Evolutionary conservation across 2,888 invertebrate species (phyloP).

Genomic region (Oxycera nigricornis): DNA sequence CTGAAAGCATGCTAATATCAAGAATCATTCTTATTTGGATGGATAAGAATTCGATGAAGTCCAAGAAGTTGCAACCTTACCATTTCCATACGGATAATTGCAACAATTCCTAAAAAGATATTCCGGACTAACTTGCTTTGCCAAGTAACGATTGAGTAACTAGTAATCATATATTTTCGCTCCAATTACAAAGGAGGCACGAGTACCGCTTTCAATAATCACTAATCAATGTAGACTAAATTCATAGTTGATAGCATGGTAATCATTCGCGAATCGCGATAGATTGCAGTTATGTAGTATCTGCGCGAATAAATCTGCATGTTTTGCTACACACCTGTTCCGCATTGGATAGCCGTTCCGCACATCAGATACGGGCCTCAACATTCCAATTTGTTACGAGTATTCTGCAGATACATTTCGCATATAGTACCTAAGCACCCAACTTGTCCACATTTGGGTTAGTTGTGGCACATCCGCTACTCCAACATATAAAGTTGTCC

Average conservation of each 20-base stretch:
- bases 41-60: too few relatives aligned
- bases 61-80: too few relatives aligned
- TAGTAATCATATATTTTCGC: too few relatives aligned
- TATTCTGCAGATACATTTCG: background rate
- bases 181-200: background rate
- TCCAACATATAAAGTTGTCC: conserved; percentile 26
- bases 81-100: too few relatives aligned
- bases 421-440: background rate
- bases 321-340: background rate
- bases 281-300: background rate
- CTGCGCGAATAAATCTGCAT: background rate
- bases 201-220: background rate
- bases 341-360: background rate
- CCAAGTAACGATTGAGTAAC: too few relatives aligned
- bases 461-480: conserved; percentile 27
- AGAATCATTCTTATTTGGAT: too few relatives aligned
- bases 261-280: background rate
- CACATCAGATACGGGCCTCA: background rate
- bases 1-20: too few relatives aligned
- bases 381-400: background rate
- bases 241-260: background rate
- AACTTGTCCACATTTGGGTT: conserved; percentile 21
- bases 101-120: too few relatives aligned
- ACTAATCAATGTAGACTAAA: background rate
- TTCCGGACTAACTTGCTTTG: too few relatives aligned